These are phyloP conservation scores for Lepidotrigona ventralis DNA, from an alignment of 1,140 invertebrate genomes.

Conservation along the genomic window DNA sequence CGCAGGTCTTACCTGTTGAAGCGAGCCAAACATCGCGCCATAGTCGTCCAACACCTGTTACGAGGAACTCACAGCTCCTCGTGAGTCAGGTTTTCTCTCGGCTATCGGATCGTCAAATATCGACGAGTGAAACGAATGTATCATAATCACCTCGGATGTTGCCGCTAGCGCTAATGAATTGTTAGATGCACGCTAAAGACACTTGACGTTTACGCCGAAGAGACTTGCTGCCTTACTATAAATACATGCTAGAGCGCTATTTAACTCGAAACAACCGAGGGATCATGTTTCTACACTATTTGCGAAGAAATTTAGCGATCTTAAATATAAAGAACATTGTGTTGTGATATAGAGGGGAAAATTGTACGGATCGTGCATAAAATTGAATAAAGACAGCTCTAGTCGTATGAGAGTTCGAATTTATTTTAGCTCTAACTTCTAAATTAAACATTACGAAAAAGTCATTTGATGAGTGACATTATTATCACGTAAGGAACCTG, in stretches of 20 bases:
- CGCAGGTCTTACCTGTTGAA: slow-evolving; percentile 62
- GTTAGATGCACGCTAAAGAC: not conserved
- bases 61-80: slow-evolving; percentile 29
- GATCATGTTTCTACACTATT: slow-evolving; percentile 9
- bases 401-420: not conserved
- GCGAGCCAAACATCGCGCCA: slow-evolving; percentile 45
- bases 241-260: not conserved
- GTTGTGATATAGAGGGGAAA: not conserved
- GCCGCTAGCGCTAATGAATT: not conserved
- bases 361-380: not conserved
- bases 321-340: not conserved
- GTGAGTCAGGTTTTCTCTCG: slow-evolving; percentile 45
- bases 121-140: slow-evolving; percentile 26
- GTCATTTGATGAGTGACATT: not conserved
- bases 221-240: not conserved
- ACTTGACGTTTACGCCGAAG: slow-evolving; percentile 6
- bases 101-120: slow-evolving; percentile 34
- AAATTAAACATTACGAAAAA: not conserved
- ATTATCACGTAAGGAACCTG: not conserved
- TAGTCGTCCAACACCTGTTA: slow-evolving; percentile 67
- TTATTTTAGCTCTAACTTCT: not conserved
- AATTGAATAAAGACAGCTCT: not conserved
- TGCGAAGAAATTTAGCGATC: not conserved
- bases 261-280: not conserved
- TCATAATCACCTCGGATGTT: not conserved